Evolutionary conservation across 2,888 invertebrate genomes (phyloP).

Genomic region (Blomia tropicalis): DNA sequence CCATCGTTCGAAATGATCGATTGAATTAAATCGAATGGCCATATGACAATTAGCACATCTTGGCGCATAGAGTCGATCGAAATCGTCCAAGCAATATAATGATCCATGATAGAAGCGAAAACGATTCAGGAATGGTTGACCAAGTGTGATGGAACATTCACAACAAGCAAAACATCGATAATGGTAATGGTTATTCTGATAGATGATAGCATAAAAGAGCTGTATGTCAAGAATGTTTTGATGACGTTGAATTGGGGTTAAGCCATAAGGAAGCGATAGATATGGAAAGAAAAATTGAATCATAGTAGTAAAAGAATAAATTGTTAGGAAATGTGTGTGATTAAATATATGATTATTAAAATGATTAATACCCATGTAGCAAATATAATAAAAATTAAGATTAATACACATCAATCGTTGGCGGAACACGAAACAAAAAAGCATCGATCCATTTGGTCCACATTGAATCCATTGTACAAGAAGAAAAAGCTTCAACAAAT

Average conservation of each 20-base stretch:
- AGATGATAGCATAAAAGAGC: background rate
- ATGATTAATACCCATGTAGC: too few species aligned
- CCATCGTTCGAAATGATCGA: background rate
- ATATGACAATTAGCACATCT: background rate
- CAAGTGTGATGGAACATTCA: background rate
- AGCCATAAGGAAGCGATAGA: too few species aligned
- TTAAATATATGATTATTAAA: too few species aligned
- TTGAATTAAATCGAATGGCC: background rate
- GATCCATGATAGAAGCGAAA: background rate
- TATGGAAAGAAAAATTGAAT: background rate
- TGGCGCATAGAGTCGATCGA: background rate
- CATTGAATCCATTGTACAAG: too few species aligned
- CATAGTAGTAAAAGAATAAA: background rate
- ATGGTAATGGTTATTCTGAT: background rate
- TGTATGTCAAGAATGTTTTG: background rate
- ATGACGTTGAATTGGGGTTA: too few species aligned
- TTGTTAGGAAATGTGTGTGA: too few species aligned
- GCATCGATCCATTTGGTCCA: background rate
- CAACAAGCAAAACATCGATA: background rate
- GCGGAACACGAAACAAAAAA: background rate
- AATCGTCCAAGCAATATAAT: slow-evolving; percentile 7
- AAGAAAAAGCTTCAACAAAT: too few species aligned
- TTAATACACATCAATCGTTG: background rate
- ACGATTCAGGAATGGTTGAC: background rate
- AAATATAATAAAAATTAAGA: background rate